A percentile compares a stretch with the other conserved stretches of the same genome.
Evolutionary conservation across 92 coral and sea anemone genomes (phyloP).

Genomic region (Actinernus sp.): DNA sequence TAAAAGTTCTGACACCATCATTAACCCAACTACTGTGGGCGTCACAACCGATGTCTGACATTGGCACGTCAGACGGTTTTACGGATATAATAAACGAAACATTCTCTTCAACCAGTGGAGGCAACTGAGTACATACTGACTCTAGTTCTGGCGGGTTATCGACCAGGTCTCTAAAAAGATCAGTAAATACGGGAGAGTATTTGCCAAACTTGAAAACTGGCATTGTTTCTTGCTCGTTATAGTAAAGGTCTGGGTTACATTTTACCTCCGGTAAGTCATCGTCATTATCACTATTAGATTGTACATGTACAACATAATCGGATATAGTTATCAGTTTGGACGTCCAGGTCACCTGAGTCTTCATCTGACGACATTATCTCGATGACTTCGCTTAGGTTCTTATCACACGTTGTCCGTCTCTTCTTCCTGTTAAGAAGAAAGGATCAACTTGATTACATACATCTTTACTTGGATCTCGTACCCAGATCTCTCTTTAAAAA

Average conservation of each 20-base stretch:
- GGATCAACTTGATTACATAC: no score
- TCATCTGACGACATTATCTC: no score
- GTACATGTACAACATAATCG: neutral
- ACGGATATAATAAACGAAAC: slow-evolving; percentile 25
- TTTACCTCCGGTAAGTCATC: neutral
- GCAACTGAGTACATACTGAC: slow-evolving; percentile 22
- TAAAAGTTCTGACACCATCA: slow-evolving; percentile 21
- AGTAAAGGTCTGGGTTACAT: neutral
- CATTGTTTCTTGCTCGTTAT: neutral
- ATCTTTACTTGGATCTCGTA: no score
- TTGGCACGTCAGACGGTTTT: slow-evolving; percentile 27
- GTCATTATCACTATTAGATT: neutral
- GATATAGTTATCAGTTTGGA: no score
- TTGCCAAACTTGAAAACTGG: slow-evolving; percentile 31
- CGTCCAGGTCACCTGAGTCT: no score
- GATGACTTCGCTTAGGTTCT: no score
- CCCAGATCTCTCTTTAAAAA: no score
- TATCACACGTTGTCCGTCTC: no score
- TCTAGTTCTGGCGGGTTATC: slow-evolving; percentile 25
- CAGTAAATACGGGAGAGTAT: no score
- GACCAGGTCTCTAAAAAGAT: slow-evolving; percentile 19
- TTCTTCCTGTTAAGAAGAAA: no score
- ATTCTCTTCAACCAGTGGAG: slow-evolving; percentile 36
- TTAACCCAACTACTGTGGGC: slow-evolving; percentile 37
- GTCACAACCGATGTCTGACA: slow-evolving; percentile 41